Base-by-base conservation (phyloP, 2,888 invertebrate species). In the Choreutis nemorana region DNA sequence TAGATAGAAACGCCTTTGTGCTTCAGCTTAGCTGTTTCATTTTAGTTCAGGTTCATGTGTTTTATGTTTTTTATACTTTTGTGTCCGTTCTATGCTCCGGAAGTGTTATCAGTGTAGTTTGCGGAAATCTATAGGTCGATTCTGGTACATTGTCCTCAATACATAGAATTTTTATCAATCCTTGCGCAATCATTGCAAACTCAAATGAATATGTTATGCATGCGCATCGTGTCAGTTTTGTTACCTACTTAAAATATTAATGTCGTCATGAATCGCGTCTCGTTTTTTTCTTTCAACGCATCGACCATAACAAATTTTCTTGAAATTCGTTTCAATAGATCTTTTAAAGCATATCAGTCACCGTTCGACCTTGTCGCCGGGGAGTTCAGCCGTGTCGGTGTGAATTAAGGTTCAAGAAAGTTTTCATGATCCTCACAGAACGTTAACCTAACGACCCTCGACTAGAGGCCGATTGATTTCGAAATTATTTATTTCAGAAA, bases 141-240 rank as follows among this genome's bases (percentile, higher is more conserved):
- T 52, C 45, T 58, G 45, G 59, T 57, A 50, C 61, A 58, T 46
- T 60, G 67, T 39, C 60, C 60, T 53, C 47, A 52, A 61, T 58
- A 59, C 64, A 70, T 66, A 65, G 15, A 14, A 12, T 59, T 48
- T 43, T 34, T 42, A 56, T 52, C 50, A 51, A 39, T 44, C n/a
- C n/a, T 50, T 37, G 45, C 42, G 41, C 51, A 52, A 52, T 52
- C 39, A 35, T 43, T 47, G 39, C 35, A 42, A 35, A 30, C 23
- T 16, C 22, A 7, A 11, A 23, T 16, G n/a, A 12, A 13, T 14
- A 12, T 12, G 13, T n/a, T n/a, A n/a, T n/a, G n/a, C n/a, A n/a
- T n/a, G n/a, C n/a, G n/a, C n/a, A n/a, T n/a, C n/a, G n/a, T n/a
- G n/a, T n/a, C n/a, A n/a, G n/a, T n/a, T n/a, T n/a, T n/a, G n/a